phyloP scores from a whole-genome alignment of 2,888 invertebrate species.

The Formica aserva region DNA sequence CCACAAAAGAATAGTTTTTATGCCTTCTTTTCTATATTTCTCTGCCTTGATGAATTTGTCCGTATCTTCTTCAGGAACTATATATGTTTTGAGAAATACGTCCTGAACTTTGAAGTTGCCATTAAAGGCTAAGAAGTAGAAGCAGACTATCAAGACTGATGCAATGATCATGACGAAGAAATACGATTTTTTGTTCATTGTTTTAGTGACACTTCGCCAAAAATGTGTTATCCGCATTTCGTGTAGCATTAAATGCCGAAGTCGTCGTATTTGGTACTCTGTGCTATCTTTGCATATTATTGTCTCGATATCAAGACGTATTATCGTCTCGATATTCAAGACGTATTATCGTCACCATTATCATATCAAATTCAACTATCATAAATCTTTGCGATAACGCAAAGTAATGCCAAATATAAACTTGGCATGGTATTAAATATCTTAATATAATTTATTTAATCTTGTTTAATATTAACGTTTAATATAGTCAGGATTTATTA shows the following conservation, averaged over 20 bases:
- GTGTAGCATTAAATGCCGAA: not conserved
- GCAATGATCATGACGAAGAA: constrained; percentile 51
- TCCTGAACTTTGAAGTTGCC: constrained; percentile 57
- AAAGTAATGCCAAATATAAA: too few species aligned
- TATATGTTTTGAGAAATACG: constrained; percentile 25
- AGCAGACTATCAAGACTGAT: constrained; percentile 41
- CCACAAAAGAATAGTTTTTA: constrained; percentile 80
- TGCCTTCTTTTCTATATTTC: not conserved
- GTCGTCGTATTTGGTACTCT: not conserved
- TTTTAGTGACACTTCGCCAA: constrained; percentile 20
- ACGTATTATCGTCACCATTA: too few species aligned
- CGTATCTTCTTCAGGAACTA: not conserved
- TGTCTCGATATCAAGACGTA: not conserved
- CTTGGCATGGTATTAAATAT: too few species aligned
- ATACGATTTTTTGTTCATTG: constrained; percentile 62
- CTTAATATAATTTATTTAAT: too few species aligned
- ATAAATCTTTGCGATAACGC: too few species aligned
- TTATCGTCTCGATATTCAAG: not conserved
- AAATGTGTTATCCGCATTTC: not conserved
- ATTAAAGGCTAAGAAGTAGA: constrained; percentile 65
- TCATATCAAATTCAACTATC: too few species aligned
- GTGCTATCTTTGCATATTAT: not conserved
- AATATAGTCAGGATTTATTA: not conserved
- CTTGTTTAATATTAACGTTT: not conserved
- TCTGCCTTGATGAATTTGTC: not conserved